These are phyloP conservation scores for Hydroisotoma schaefferi DNA, from an alignment of 2,888 invertebrate species.

Conservation along the genomic window DNA sequence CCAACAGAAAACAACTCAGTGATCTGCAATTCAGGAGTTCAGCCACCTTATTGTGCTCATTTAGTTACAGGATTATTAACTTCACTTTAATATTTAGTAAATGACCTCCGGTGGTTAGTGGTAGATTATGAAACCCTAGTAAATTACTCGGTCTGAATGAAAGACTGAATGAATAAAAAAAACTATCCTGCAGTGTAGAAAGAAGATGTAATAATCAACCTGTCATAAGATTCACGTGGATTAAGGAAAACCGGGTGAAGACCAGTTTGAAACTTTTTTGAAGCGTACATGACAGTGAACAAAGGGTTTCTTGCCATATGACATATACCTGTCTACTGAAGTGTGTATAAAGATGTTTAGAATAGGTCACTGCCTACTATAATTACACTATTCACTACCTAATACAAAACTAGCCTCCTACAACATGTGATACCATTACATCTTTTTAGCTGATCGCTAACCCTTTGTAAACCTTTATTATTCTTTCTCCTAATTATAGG, in stretches of 20 bases:
- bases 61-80: too few relatives aligned
- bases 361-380: constrained; percentile 35
- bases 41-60: too few relatives aligned
- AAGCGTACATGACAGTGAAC: constrained; percentile 40
- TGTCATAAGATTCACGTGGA: constrained; percentile 42
- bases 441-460: constrained; percentile 36
- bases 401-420: constrained; percentile 27
- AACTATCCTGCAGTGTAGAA: too few relatives aligned
- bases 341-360: constrained; percentile 44
- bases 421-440: constrained; percentile 28
- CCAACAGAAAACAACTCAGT: too few relatives aligned
- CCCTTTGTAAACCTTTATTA: constrained; percentile 22
- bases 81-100: too few relatives aligned
- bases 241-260: constrained; percentile 38
- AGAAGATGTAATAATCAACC: constrained; percentile 41
- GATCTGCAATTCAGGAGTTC: too few relatives aligned
- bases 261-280: constrained; percentile 37
- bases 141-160: too few relatives aligned
- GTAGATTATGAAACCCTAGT: too few relatives aligned
- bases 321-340: constrained; percentile 45
- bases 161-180: too few relatives aligned
- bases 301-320: constrained; percentile 35
- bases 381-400: constrained; percentile 33
- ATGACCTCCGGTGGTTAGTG: too few relatives aligned
- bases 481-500: constrained; percentile 22